These are phyloP conservation scores for Heterodera filipjevi DNA, from an alignment of 2,888 invertebrate species.

Conservation along the genomic window DNA sequence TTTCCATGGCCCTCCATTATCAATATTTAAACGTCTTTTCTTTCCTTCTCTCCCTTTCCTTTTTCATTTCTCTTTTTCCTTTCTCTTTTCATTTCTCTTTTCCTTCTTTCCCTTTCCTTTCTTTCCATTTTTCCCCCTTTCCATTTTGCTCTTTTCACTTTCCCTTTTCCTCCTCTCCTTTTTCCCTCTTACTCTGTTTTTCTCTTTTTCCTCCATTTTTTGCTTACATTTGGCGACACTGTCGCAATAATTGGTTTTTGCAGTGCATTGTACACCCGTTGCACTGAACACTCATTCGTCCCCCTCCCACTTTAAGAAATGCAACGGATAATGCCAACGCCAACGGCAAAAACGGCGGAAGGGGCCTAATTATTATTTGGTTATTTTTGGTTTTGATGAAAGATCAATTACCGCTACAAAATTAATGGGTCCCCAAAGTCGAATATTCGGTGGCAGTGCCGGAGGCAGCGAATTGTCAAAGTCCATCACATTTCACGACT, in stretches of 20 bases:
- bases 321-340: background rate
- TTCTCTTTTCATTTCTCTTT: background rate
- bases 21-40: background rate
- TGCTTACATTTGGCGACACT: background rate
- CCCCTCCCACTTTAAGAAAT: background rate
- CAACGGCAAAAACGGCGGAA: slow-evolving; percentile 8
- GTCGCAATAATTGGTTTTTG: background rate
- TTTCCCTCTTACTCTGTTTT: background rate
- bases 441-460: background rate
- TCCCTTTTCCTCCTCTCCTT: background rate
- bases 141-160: too few relatives aligned
- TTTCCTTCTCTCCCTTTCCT: background rate
- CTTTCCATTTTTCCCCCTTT: too few relatives aligned
- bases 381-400: too few relatives aligned
- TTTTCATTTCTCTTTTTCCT: background rate
- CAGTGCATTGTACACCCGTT: too few relatives aligned
- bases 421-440: slow-evolving; percentile 11
- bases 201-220: background rate
- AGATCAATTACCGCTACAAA: background rate
- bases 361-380: background rate
- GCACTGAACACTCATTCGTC: background rate
- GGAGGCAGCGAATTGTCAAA: slow-evolving; percentile 43
- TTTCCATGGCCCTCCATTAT: background rate
- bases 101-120: background rate
- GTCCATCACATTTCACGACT: slow-evolving; percentile 61